Conservation (phyloP, 1,140 invertebrate genomes). For the Neelides sp. region DNA sequence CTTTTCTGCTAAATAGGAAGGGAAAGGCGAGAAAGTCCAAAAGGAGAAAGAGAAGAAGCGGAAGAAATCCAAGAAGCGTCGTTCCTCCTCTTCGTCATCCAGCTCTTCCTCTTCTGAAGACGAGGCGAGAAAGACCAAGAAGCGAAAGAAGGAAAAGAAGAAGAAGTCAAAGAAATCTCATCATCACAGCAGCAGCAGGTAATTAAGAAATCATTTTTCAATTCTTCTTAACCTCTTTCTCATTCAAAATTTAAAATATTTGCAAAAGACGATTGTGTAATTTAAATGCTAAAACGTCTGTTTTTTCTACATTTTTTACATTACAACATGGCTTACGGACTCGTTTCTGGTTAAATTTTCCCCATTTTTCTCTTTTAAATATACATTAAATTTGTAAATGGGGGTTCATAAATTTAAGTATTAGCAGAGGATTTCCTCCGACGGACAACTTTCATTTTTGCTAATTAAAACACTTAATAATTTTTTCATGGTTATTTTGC, state of each 20-base stretch:
- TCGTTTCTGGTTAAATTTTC: neutral
- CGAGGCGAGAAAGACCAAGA: constrained; percentile 7
- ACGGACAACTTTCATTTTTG: too few species aligned
- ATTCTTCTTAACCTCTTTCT: neutral
- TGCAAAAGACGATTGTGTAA: constrained; percentile 4
- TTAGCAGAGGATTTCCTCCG: too few species aligned
- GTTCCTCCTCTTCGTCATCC: constrained; percentile 9
- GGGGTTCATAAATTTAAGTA: too few species aligned
- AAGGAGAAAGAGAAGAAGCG: constrained; percentile 18
- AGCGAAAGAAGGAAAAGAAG: constrained; percentile 21
- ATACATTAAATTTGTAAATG: too few species aligned
- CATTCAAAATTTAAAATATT: constrained; percentile 5
- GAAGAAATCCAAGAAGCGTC: constrained; percentile 19
- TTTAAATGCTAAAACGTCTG: constrained; percentile 1
- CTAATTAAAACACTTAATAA: too few species aligned
- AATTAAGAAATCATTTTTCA: neutral
- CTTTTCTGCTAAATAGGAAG: neutral
- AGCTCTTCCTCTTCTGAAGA: constrained; percentile 18
- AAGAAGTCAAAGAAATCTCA: constrained; percentile 29
- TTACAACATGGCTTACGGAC: neutral
- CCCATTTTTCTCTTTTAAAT: neutral
- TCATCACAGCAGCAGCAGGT: constrained; percentile 5
- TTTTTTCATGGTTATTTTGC: too few species aligned
- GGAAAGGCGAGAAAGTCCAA: neutral
- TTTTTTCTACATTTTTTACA: constrained; percentile 3